phyloP scores from a whole-genome alignment of 2,888 invertebrate genomes.

The Campaea margaritaria region DNA sequence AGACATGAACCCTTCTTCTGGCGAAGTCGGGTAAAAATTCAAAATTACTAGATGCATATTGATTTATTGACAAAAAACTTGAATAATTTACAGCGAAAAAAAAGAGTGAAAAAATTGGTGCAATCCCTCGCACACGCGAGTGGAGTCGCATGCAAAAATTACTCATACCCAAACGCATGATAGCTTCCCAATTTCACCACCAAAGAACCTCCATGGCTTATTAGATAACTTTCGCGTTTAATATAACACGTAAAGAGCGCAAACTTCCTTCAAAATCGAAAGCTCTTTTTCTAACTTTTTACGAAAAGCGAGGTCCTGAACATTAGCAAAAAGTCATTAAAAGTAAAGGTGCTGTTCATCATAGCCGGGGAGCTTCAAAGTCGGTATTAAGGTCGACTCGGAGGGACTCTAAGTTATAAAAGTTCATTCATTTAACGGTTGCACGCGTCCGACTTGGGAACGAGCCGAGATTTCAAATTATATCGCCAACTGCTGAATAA shows the following conservation, averaged over 20 bases:
- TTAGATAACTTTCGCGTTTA: slow-evolving; percentile 40
- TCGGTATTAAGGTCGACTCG: slow-evolving; percentile 76
- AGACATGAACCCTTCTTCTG: too few species aligned
- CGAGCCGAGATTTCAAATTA: slow-evolving; percentile 77
- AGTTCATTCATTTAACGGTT: slow-evolving; percentile 85
- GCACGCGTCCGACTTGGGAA: slow-evolving; percentile 65
- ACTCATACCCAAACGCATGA: background rate
- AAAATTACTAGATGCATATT: too few species aligned
- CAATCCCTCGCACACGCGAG: too few species aligned
- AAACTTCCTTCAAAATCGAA: slow-evolving; percentile 56
- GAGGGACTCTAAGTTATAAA: slow-evolving; percentile 78
- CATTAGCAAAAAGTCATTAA: slow-evolving; percentile 85
- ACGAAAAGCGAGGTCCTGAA: slow-evolving; percentile 61
- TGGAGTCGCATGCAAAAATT: background rate
- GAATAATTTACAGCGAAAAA: too few species aligned
- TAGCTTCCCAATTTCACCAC: slow-evolving; percentile 9
- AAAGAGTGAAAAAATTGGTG: background rate
- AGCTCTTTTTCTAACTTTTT: slow-evolving; percentile 65
- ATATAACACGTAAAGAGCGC: slow-evolving; percentile 38
- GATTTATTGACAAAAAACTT: too few species aligned
- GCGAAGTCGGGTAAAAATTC: too few species aligned
- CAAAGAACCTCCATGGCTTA: slow-evolving; percentile 35
- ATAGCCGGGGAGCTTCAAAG: slow-evolving; percentile 69
- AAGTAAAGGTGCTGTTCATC: slow-evolving; percentile 83
- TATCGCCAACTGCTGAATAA: slow-evolving; percentile 46